These are phyloP conservation scores for Podarcis muralis DNA, from an alignment of 2,113 vertebrate genomes.

Conservation along the genomic window DNA sequence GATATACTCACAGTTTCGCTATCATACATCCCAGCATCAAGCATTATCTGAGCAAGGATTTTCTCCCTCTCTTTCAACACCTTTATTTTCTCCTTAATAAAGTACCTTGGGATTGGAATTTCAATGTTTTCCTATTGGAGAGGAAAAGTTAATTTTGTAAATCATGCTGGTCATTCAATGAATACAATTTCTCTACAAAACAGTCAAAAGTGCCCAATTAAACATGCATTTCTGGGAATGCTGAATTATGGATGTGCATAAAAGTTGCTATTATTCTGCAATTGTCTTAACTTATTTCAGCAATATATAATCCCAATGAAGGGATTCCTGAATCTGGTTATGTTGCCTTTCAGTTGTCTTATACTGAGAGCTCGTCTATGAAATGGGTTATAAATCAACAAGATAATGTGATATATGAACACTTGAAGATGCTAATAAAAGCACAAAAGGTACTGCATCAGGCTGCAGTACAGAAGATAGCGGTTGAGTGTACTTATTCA, in stretches of 20 bases:
- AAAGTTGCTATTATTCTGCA: slow-evolving; percentile 45
- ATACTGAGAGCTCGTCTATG: neutral
- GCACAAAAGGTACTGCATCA: too few species aligned
- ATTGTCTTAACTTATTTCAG: slow-evolving; percentile 33
- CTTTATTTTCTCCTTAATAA: slow-evolving; percentile 82
- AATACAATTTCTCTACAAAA: slow-evolving; percentile 19
- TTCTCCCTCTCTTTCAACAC: slow-evolving; percentile 77
- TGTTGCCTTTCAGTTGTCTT: neutral
- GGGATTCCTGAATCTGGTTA: neutral
- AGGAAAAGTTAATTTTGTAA: slow-evolving; percentile 39
- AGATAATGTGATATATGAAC: neutral
- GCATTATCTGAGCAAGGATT: slow-evolving; percentile 76
- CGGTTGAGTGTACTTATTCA: too few species aligned
- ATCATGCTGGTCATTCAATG: neutral
- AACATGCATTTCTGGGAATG: slow-evolving; percentile 14
- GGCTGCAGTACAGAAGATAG: too few species aligned
- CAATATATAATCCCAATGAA: neutral
- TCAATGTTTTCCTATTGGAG: slow-evolving; percentile 80
- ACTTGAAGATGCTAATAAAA: neutral
- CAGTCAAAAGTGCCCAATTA: neutral
- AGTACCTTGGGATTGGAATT: slow-evolving; percentile 85
- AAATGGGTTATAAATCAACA: neutral
- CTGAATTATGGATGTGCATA: slow-evolving; percentile 48
- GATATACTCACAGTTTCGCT: slow-evolving; percentile 58
- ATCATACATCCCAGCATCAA: slow-evolving; percentile 48